Base-by-base conservation (phyloP, 2,797 vertebrate genomes). In the Avahi laniger region DNA sequence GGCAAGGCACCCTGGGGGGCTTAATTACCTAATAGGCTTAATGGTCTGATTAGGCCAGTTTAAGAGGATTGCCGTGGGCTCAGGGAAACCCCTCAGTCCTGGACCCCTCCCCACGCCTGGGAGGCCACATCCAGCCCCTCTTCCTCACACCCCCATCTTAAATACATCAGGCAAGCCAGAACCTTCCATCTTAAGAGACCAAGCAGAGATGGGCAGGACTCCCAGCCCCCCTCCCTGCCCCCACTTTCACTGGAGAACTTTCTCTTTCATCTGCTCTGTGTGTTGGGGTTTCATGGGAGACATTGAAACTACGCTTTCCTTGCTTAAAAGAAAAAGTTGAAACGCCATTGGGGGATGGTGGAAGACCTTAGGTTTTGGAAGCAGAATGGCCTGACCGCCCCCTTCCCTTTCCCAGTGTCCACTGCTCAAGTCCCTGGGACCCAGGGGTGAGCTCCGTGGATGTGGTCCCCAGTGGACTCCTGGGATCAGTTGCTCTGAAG, bases 11-110 rank as follows among this genome's bases (percentile, higher is more conserved):
- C 48, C 89, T 70, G 38, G 90, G 70, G 72, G 82, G 95, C 89
- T 85, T 93, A 97, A 97, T 96, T 96, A 95, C 89, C 94, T 97
- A 97, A 97, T 91, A 94, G 92, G 96, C 89, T 97, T 97, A 97
- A 92, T 92, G 57, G 88, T 75, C 87, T 94, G 67, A 97, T 92
- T 70, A 94, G 94, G 72, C 91, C 89, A 88, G 41, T 96, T 85
- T 97, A 97, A 97, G 95, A 95, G 95, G 97, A 97, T 98, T 97
- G 96, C 59, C 67, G 76, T 84, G 69, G 69, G 87, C 91, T 97
- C 61, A 65, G 61, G 88, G 67, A 96, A 96, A 81, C 85, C 57
- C 82, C 88, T 95, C 94, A 54, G 79, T 94, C 89, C 95, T 72
- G 35, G 50, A 94, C 82, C 50, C 73, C 79, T 81, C 85, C 50